A percentile compares a stretch with the other conserved stretches of the same genome.
Evolutionary conservation across 2,113 vertebrate species (phyloP).

Genomic region (Lynx canadensis): DNA sequence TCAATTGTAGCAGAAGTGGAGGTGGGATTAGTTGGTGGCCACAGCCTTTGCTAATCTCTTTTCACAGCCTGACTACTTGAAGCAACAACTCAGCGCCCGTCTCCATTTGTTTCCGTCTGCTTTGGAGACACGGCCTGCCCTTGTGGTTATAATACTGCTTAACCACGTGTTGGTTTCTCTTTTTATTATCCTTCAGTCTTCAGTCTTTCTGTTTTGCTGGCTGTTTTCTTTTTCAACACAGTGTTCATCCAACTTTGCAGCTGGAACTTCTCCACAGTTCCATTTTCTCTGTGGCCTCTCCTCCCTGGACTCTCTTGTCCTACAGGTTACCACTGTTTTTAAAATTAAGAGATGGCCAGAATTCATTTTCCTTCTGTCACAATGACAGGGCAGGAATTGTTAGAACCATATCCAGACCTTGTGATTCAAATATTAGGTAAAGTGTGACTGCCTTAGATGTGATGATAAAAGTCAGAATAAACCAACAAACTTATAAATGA

Average conservation of each 20-base stretch:
- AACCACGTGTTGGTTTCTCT: background rate
- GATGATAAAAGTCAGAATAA: background rate
- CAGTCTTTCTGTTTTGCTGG: background rate
- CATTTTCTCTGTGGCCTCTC: background rate
- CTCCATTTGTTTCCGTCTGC: background rate
- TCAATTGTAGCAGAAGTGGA: background rate
- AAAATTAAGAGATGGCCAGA: background rate
- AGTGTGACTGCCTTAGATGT: background rate
- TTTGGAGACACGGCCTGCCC: background rate
- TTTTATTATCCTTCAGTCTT: background rate
- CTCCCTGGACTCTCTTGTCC: background rate
- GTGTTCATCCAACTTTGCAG: background rate
- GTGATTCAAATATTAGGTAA: background rate
- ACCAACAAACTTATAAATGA: background rate
- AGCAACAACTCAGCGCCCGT: background rate
- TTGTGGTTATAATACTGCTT: background rate
- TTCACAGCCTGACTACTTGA: background rate
- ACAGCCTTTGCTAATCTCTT: background rate
- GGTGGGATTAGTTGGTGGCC: background rate
- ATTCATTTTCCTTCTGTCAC: background rate
- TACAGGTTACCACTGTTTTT: background rate
- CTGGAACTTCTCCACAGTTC: background rate
- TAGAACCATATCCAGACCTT: background rate
- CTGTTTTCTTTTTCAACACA: background rate
- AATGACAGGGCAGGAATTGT: background rate